Percentiles rank a stretch among this genome's conserved stretches.
Evolutionary conservation across 2,113 vertebrate species (phyloP).

Genomic region (Cyanoderma ruficeps): DNA sequence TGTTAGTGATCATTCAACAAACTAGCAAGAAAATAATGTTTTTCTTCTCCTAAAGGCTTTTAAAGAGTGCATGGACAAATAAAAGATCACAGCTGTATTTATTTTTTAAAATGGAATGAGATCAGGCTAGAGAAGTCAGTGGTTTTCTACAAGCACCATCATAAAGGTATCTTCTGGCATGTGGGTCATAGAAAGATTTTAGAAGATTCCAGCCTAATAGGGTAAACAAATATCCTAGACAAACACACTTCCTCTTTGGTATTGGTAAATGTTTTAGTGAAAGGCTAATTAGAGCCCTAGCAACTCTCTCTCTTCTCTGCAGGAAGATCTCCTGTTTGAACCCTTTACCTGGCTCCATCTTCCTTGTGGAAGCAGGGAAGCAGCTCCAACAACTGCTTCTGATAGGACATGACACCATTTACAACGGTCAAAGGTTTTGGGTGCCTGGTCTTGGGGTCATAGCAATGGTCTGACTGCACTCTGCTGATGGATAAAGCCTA

Average conservation of each 20-base stretch:
- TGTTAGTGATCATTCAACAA: background rate
- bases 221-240: background rate
- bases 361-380: background rate
- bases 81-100: background rate
- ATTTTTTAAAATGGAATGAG: background rate
- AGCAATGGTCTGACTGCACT: background rate
- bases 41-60: background rate
- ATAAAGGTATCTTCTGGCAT: background rate
- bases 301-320: background rate
- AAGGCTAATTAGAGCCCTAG: background rate
- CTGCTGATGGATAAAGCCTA: background rate
- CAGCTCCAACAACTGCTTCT: background rate
- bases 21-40: background rate
- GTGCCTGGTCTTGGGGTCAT: background rate
- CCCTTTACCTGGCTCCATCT: background rate
- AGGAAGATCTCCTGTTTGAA: background rate
- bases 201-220: background rate
- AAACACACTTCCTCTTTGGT: background rate
- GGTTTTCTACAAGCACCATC: background rate
- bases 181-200: background rate
- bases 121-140: background rate
- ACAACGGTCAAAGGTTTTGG: background rate
- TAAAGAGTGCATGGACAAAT: background rate
- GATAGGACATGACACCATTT: background rate
- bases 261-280: background rate